phyloP scores from a whole-genome alignment of 2,797 vertebrate species.

The Heterohyrax brucei region DNA sequence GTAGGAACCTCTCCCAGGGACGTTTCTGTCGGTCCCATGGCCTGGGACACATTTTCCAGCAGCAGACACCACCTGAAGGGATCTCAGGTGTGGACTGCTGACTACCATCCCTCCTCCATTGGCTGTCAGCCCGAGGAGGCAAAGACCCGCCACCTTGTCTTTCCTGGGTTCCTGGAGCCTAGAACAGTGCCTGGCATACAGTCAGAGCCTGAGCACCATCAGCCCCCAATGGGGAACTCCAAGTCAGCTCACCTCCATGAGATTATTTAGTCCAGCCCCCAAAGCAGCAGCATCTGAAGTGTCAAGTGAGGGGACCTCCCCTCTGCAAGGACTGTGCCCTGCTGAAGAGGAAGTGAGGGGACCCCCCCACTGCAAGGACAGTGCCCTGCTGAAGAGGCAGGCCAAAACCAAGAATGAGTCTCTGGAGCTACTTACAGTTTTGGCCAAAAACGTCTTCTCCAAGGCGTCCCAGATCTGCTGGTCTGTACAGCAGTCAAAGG shows the following conservation, averaged over 20 bases:
- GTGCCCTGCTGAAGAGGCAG: not conserved
- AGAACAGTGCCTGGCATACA: not conserved
- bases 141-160: not conserved
- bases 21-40: not conserved
- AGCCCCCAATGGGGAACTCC: not conserved
- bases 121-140: not conserved
- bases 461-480: slow-evolving; percentile 94
- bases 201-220: not conserved
- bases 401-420: not conserved
- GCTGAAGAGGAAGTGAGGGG: not conserved
- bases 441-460: slow-evolving; percentile 93
- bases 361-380: not conserved
- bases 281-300: not conserved
- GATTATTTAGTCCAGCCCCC: not conserved
- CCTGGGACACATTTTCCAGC: not conserved
- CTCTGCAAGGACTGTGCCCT: not conserved
- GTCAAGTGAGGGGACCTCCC: not conserved
- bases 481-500: slow-evolving; percentile 92
- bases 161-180: not conserved
- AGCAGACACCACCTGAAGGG: not conserved
- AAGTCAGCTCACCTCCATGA: not conserved
- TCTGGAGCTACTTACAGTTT: slow-evolving; percentile 89
- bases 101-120: not conserved
- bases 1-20: too few relatives aligned
- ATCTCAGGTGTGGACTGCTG: accelerated